Evolutionary conservation across 2,113 vertebrate genomes (phyloP).

Genomic region (Mirounga angustirostris): DNA sequence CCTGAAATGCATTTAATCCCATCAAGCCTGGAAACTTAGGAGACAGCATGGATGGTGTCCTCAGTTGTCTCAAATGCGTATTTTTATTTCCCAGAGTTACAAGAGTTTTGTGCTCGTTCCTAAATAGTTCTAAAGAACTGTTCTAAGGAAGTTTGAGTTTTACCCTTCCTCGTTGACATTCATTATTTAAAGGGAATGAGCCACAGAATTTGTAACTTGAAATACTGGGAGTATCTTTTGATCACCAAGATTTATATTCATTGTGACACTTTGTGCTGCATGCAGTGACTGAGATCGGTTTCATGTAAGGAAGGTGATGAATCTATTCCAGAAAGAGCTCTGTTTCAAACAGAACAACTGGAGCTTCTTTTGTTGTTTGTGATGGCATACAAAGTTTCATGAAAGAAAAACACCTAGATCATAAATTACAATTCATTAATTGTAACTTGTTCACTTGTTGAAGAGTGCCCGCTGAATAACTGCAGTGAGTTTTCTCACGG

Average conservation of each 20-base stretch:
- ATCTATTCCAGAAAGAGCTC: neutral
- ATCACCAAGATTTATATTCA: constrained; percentile 21
- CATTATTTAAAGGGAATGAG: neutral
- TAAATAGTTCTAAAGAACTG: neutral
- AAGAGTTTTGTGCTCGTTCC: neutral
- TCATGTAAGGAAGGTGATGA: neutral
- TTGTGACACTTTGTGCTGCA: neutral
- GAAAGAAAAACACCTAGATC: neutral
- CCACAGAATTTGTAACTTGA: neutral
- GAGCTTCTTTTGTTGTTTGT: neutral
- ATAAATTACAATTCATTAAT: neutral
- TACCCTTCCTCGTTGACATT: neutral
- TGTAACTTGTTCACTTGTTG: neutral
- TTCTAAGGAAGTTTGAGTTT: constrained; percentile 13
- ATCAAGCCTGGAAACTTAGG: neutral
- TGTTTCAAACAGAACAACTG: constrained; percentile 22
- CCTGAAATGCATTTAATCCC: neutral
- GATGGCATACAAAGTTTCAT: neutral
- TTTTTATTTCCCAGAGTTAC: neutral
- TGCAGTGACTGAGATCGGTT: constrained; percentile 24
- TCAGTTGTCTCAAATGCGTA: neutral
- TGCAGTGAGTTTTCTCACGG: neutral
- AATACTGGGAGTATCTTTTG: neutral
- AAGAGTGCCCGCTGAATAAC: neutral
- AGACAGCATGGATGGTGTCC: neutral